phyloP scores from a whole-genome alignment of 2,797 vertebrate species.

The Cynopterus sphinx region DNA sequence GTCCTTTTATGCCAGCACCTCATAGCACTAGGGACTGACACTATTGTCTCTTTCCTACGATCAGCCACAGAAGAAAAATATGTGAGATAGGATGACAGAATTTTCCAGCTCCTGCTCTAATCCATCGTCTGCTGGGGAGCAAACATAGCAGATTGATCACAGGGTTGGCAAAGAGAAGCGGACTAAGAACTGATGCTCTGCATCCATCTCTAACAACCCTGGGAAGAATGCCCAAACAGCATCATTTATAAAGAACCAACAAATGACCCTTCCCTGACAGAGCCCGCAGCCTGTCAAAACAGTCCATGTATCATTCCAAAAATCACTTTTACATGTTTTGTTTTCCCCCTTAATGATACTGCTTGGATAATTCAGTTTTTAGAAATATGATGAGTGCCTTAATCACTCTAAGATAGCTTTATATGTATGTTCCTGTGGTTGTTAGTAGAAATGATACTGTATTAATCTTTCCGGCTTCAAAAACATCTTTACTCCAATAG shows the following conservation, averaged over 20 bases:
- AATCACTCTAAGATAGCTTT: not conserved
- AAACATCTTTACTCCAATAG: not conserved
- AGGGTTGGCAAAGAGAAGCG: not conserved
- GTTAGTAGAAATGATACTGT: not conserved
- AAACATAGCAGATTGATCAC: not conserved
- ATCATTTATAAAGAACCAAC: not conserved
- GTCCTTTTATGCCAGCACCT: not conserved
- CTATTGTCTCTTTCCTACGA: not conserved
- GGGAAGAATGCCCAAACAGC: not conserved
- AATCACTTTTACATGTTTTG: not conserved
- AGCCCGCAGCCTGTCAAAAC: not conserved
- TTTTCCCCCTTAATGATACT: constrained; percentile 36
- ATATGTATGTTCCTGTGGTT: not conserved
- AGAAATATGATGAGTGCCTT: not conserved
- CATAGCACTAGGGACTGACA: too few species aligned
- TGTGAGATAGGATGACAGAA: not conserved
- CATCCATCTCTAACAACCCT: not conserved
- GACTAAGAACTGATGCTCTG: not conserved
- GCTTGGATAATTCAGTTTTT: constrained; percentile 3
- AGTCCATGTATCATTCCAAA: constrained; percentile 29
- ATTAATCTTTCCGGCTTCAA: constrained; percentile 25
- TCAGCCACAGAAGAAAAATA: not conserved
- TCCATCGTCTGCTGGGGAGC: not conserved
- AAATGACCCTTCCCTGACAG: constrained; percentile 45
- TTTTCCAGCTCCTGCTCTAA: constrained; percentile 3